Conservation (phyloP, 2,113 vertebrate species). For the Orientallactaga bullata region DNA sequence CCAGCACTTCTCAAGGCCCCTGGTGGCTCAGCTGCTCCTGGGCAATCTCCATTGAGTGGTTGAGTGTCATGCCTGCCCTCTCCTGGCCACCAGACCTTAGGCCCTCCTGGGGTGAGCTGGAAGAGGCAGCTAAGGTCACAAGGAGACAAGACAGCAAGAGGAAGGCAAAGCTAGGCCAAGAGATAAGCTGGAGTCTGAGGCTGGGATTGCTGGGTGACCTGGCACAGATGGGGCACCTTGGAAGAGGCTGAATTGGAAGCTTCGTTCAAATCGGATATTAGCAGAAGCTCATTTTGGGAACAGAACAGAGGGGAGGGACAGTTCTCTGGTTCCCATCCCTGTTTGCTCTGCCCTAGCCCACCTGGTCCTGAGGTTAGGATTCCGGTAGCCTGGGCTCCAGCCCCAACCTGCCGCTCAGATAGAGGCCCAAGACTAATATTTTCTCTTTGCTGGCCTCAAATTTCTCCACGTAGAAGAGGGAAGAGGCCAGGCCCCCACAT, state of each 20-base stretch:
- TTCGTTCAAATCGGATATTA: background rate
- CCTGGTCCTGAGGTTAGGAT: background rate
- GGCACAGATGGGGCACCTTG: background rate
- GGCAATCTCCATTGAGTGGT: too few relatives aligned
- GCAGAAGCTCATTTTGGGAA: background rate
- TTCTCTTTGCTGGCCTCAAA: background rate
- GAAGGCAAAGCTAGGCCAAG: background rate
- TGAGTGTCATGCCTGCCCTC: background rate
- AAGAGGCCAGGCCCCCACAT: background rate
- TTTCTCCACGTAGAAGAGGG: background rate
- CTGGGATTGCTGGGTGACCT: background rate
- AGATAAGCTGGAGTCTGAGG: background rate
- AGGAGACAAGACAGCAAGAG: background rate
- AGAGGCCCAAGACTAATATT: background rate
- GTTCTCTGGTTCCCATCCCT: background rate
- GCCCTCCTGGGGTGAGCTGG: background rate
- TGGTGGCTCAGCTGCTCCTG: background rate
- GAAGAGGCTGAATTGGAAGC: background rate
- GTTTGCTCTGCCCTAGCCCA: background rate
- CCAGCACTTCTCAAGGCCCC: background rate
- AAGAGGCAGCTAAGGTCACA: background rate
- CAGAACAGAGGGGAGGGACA: background rate
- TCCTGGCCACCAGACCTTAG: background rate
- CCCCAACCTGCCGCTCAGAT: background rate
- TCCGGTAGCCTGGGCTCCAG: background rate